A percentile compares a stretch with the other conserved stretches of the same genome.
These are phyloP conservation scores for Dicentrarchus labrax DNA, from an alignment of 2,113 vertebrate species.

Conservation along the genomic window DNA sequence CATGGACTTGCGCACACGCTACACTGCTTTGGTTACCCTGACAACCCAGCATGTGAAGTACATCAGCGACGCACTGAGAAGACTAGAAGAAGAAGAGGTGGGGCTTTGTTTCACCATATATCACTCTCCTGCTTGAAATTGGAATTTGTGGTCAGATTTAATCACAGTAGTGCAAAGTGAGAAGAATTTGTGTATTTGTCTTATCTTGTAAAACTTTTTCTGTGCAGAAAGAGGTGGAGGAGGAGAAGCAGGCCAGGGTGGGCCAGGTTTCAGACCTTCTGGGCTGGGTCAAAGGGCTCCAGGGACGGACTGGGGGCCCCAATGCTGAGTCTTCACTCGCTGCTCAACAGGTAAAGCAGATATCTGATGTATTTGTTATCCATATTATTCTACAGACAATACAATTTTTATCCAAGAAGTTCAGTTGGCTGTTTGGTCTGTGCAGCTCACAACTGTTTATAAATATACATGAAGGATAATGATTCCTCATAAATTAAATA, in stretches of 20 bases:
- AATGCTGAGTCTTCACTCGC: constrained; percentile 90
- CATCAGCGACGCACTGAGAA: constrained; percentile 94
- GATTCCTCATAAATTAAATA: not conserved
- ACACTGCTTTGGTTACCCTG: constrained; percentile 95
- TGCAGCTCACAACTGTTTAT: not conserved
- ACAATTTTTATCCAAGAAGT: not conserved
- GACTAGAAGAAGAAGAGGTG: constrained; percentile 97
- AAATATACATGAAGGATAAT: not conserved
- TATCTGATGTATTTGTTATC: not conserved
- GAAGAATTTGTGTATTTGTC: not conserved
- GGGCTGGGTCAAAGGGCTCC: constrained; percentile 90
- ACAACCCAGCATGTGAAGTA: constrained; percentile 98
- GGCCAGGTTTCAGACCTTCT: constrained; percentile 94
- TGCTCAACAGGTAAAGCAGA: constrained; percentile 89
- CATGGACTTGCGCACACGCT: constrained; percentile 97
- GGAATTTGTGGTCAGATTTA: not conserved
- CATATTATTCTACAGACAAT: not conserved
- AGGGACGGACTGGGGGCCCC: constrained; percentile 78
- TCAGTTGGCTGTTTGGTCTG: not conserved
- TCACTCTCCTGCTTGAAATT: not conserved
- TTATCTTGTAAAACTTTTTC: not conserved
- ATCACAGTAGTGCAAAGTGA: not conserved
- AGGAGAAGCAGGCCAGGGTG: constrained; percentile 93
- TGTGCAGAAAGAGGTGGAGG: constrained; percentile 95
- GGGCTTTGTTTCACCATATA: not conserved